Percentiles rank a stretch among this genome's conserved stretches.
These are phyloP conservation scores for Sycophila sp. DNA, from an alignment of 1,140 invertebrate species.

Conservation along the genomic window DNA sequence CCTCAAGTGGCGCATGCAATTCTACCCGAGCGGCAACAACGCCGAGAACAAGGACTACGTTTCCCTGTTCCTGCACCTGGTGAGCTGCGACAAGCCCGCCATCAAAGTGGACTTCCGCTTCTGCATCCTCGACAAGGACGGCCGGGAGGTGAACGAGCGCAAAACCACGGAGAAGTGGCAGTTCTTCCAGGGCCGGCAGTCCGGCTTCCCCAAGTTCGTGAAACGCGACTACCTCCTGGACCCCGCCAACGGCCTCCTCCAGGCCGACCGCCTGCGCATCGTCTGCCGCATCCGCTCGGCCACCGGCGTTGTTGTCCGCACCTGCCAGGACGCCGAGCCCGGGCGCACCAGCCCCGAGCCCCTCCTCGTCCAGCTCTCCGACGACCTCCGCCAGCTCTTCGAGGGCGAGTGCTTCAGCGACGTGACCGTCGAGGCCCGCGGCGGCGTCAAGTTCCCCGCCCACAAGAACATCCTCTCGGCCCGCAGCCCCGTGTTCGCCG, in stretches of 20 bases:
- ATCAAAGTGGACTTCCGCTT: constrained; percentile 5
- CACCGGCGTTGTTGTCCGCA: neutral
- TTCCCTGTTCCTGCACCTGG: constrained; percentile 10
- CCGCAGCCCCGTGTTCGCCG: constrained; percentile 69
- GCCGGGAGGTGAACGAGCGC: constrained; percentile 10
- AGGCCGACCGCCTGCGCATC: neutral
- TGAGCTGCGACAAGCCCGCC: constrained; percentile 4
- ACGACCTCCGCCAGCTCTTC: neutral
- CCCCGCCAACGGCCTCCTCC: neutral
- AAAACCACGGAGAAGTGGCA: constrained; percentile 9
- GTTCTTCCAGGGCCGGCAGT: constrained; percentile 2
- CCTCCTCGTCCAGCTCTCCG: neutral
- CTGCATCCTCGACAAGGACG: constrained; percentile 1
- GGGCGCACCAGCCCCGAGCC: no score
- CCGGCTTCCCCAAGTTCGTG: constrained; percentile 8
- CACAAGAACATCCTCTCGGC: constrained; percentile 52
- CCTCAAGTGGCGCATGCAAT: constrained; percentile 9
- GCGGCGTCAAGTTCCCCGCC: neutral
- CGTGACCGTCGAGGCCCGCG: neutral
- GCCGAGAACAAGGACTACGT: constrained; percentile 14
- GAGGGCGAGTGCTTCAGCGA: neutral
- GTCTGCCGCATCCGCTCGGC: neutral
- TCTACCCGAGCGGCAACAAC: constrained; percentile 14
- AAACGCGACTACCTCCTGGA: neutral
- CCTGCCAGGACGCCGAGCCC: neutral